These are phyloP conservation scores for Didymodactylos carnosus DNA, from an alignment of 2,888 invertebrate genomes.

Conservation along the genomic window DNA sequence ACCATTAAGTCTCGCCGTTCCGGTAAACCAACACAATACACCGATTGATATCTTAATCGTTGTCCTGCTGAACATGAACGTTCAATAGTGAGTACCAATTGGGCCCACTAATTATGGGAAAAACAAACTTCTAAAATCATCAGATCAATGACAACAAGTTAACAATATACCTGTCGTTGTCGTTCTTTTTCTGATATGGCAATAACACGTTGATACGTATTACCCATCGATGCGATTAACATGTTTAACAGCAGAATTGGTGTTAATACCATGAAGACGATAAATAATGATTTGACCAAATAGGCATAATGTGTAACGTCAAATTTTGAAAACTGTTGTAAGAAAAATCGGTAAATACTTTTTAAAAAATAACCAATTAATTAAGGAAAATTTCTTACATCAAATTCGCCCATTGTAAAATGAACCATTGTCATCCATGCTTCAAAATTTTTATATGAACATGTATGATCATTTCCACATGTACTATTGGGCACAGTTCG, in stretches of 20 bases:
- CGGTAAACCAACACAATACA: slow-evolving; percentile 69
- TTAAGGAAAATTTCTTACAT: slow-evolving; percentile 41
- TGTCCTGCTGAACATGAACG: slow-evolving; percentile 72
- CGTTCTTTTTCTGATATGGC: slow-evolving; percentile 96
- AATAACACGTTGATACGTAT: slow-evolving; percentile 90
- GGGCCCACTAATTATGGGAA: slow-evolving; percentile 69
- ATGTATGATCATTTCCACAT: slow-evolving; percentile 32
- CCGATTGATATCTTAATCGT: slow-evolving; percentile 69
- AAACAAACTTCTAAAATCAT: slow-evolving; percentile 17
- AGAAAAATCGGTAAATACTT: background rate
- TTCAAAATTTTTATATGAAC: slow-evolving; percentile 60
- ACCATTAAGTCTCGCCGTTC: slow-evolving; percentile 82
- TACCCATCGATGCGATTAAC: slow-evolving; percentile 99
- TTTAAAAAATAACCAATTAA: background rate
- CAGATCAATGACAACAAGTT: background rate
- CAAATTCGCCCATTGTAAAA: slow-evolving; percentile 89
- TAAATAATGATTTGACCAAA: slow-evolving; percentile 81
- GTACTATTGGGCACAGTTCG: background rate
- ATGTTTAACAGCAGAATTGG: slow-evolving; percentile 85
- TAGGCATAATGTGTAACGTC: slow-evolving; percentile 70
- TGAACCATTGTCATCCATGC: slow-evolving; percentile 94
- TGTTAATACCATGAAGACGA: slow-evolving; percentile 88
- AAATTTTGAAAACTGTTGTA: slow-evolving; percentile 64
- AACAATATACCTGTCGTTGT: slow-evolving; percentile 42
- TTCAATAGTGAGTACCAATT: slow-evolving; percentile 87